These are phyloP conservation scores for Agriotes lineatus DNA, from an alignment of 2,888 invertebrate species.

Conservation along the genomic window DNA sequence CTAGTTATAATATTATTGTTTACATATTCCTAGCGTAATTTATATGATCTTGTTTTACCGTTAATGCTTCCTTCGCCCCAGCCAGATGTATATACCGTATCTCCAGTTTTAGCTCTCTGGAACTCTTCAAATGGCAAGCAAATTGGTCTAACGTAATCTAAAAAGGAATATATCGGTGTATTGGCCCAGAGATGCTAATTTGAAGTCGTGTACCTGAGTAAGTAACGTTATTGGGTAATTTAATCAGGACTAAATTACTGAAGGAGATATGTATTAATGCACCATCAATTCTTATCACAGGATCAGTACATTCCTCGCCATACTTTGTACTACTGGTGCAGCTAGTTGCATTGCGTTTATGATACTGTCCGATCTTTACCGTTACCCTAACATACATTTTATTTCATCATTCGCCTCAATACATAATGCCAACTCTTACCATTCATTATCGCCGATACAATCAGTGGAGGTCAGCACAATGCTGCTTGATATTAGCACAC, in stretches of 20 bases:
- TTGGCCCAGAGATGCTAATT: no score
- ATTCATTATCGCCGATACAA: no score
- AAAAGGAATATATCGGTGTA: background rate
- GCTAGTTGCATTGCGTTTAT: background rate
- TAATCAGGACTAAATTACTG: background rate
- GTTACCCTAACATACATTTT: background rate
- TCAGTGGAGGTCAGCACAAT: background rate
- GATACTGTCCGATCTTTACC: constrained; percentile 7
- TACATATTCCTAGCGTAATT: no score
- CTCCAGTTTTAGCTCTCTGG: background rate
- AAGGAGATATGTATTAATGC: background rate
- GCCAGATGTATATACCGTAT: background rate
- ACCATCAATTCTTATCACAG: background rate
- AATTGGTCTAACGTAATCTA: constrained; percentile 6
- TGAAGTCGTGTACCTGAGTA: constrained; percentile 5
- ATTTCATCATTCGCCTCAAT: no score
- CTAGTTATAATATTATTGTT: no score
- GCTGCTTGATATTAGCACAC: background rate
- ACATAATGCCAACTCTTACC: no score
- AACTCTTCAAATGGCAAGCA: background rate
- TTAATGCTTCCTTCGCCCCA: background rate
- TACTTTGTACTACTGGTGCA: background rate
- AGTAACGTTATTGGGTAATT: background rate
- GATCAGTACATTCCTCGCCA: background rate
- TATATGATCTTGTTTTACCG: no score